Evolutionary conservation across 2,888 invertebrate species (phyloP).

Genomic region (Mythimna loreyi): DNA sequence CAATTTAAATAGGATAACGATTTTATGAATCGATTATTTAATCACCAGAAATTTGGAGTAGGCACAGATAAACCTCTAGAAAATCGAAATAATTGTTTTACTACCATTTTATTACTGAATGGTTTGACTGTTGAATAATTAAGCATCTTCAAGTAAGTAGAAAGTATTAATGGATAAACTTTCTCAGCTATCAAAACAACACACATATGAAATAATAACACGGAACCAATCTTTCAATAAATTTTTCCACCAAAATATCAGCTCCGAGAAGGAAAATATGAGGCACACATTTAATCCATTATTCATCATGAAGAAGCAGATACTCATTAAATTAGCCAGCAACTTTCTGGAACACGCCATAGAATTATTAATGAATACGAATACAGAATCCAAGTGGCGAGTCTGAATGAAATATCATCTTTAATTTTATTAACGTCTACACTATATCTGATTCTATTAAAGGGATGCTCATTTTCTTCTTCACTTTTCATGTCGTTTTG

Average conservation of each 20-base stretch:
- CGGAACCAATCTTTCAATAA: constrained; percentile 24
- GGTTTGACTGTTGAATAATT: too few species aligned
- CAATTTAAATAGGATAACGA: not conserved
- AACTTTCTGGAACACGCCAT: constrained; percentile 39
- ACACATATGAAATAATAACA: constrained; percentile 8
- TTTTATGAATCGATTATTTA: not conserved
- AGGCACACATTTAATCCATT: constrained; percentile 45
- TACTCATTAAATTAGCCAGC: constrained; percentile 45
- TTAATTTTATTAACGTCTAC: constrained; percentile 35
- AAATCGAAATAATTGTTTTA: too few species aligned
- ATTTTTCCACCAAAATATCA: constrained; percentile 23
- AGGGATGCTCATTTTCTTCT: not conserved
- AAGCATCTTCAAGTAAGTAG: not conserved
- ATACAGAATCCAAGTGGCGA: constrained; percentile 29
- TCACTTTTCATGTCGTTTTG: too few species aligned
- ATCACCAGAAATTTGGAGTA: not conserved
- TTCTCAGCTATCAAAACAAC: not conserved
- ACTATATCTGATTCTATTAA: constrained; percentile 6
- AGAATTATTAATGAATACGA: constrained; percentile 45
- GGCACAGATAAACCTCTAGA: not conserved
- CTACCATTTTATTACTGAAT: too few species aligned
- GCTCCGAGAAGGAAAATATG: constrained; percentile 38
- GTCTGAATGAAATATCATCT: constrained; percentile 33
- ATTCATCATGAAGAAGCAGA: constrained; percentile 34
- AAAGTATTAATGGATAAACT: not conserved